A percentile compares a stretch with the other conserved stretches of the same genome.
phyloP scores from a whole-genome alignment of 2,888 invertebrate genomes.

The Macaria notata region DNA sequence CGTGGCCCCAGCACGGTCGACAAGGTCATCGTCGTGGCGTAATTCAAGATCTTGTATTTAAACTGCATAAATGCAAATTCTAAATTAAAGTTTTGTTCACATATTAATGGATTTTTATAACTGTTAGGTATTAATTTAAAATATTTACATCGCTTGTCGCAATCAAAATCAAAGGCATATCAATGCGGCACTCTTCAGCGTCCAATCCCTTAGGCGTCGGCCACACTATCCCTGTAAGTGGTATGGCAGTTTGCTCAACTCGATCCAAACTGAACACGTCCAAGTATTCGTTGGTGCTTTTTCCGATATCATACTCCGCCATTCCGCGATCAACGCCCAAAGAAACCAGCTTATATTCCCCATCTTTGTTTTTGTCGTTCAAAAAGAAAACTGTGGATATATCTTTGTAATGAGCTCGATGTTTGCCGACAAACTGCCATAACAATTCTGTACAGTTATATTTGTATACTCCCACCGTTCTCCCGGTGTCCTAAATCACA shows the following conservation, averaged over 20 bases:
- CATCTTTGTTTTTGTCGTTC: conserved; percentile 51
- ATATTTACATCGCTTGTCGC: conserved; percentile 83
- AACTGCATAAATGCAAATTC: conserved; percentile 59
- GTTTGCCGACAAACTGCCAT: conserved; percentile 84
- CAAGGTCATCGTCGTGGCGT: conserved; percentile 84
- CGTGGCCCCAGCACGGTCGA: conserved; percentile 87
- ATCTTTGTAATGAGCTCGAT: conserved; percentile 82
- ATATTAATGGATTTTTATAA: too few relatives aligned
- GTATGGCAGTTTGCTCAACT: conserved; percentile 85
- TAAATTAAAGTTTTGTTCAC: not conserved
- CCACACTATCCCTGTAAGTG: conserved; percentile 73
- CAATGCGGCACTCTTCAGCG: conserved; percentile 41
- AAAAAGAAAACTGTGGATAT: conserved; percentile 82
- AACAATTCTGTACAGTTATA: conserved; percentile 52
- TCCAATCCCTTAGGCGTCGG: conserved; percentile 50
- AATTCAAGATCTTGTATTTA: conserved; percentile 87
- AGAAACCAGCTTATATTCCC: conserved; percentile 77
- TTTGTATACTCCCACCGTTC: conserved; percentile 76
- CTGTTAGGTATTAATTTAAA: too few relatives aligned
- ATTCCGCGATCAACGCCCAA: conserved; percentile 82
- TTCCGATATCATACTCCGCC: conserved; percentile 81
- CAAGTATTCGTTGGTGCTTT: conserved; percentile 65
- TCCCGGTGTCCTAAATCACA: conserved; percentile 72
- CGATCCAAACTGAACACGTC: conserved; percentile 74
- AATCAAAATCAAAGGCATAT: conserved; percentile 75